Base-by-base conservation (phyloP, 2,797 vertebrate genomes). In the Aphelocoma californica region DNA sequence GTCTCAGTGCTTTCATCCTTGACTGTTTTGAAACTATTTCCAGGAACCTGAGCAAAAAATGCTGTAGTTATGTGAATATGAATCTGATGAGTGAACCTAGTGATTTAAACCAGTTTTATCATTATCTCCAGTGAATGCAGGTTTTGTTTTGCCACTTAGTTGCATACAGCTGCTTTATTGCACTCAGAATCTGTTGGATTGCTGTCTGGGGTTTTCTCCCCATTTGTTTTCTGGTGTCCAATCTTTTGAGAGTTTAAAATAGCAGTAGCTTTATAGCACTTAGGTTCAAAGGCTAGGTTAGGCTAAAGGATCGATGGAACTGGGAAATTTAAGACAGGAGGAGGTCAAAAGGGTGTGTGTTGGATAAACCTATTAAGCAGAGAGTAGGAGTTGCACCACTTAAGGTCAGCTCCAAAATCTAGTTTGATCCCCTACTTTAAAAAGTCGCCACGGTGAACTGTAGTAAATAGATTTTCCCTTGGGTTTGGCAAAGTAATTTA, bases 151-250 rank as follows among this genome's bases (percentile, higher is more conserved):
- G 58, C 62, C 70, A 44, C 60, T 80, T 29, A 1, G n/a, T 34
- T 75, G 34, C 53, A 20, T 28, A 14, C 7, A 26, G 72, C 62
- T 73, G 44, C 64, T 80, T 88, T 71, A 9, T n/a, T 64, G 25
- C 19, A 42, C 42, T 48, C 14, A 61, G 29, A 82, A 65, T 14
- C 21, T 56, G 5, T 18, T 92, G 32, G 19, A n/a, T 16, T 54
- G 60, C 16, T 66, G 29, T 18, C 14, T 11, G 47, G 32, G 5
- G 0, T 8, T 40, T 3, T 2, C 5, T 4, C 2, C 12, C 6
- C 0, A 0, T 44, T 93, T 71, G 19, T 51, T 36, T 57, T 28
- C 50, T 56, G 34, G 12, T 56, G 32, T 19, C 34, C 60, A 54
- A 28, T 25, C 45, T 60, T 60, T 24, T 32, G 47, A 66, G 66